Evolutionary conservation across 2,113 vertebrate species (phyloP), one percentile per base, ranked within the genome.

Genomic region (Limnothrissa miodon): DNA sequence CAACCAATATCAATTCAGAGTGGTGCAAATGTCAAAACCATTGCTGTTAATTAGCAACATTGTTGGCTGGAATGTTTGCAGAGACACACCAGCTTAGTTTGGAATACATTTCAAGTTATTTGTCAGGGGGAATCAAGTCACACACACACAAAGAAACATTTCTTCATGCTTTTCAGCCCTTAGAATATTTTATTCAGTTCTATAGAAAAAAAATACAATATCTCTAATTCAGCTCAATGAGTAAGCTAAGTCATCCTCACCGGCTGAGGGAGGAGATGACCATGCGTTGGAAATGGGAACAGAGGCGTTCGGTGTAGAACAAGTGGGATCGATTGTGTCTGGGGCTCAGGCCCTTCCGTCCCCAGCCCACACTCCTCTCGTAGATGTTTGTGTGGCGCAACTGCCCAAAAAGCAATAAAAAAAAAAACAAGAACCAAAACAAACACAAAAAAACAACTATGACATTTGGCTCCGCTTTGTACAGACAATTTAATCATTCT

Each of bases 341-440:
- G 19, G 90, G 87, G 82, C 86, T 90, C 81, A 94, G 89, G 78
- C 92, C 92, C 66, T 87, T 90, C 83, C 33, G 87, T 44, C 89
- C 93, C 91, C 92, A 94, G 86, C 85, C 89, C 42, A 94, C 79
- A 0, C 80, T 93, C 39, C 90, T 87, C 81, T 93, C 91, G 15
- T 85, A 93, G 82, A 93, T 92, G 83, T 91, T 93, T 56, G 91
- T 94, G 87, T 93, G 92, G 33, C 90, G 91, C 83, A 95, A 82
- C 92, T 95, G 82, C 11, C 23, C 42, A 2, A 42, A 42, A 42
- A 42, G n/a, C n/a, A n/a, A n/a, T n/a, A n/a, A n/a, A n/a, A n/a
- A n/a, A n/a, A n/a, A n/a, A n/a, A n/a, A n/a, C n/a, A n/a, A n/a
- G n/a, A n/a, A n/a, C n/a, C n/a, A n/a, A n/a, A n/a, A n/a, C n/a